These are phyloP conservation scores for Setophaga petechia DNA, from an alignment of 2,113 vertebrate species.

Conservation along the genomic window DNA sequence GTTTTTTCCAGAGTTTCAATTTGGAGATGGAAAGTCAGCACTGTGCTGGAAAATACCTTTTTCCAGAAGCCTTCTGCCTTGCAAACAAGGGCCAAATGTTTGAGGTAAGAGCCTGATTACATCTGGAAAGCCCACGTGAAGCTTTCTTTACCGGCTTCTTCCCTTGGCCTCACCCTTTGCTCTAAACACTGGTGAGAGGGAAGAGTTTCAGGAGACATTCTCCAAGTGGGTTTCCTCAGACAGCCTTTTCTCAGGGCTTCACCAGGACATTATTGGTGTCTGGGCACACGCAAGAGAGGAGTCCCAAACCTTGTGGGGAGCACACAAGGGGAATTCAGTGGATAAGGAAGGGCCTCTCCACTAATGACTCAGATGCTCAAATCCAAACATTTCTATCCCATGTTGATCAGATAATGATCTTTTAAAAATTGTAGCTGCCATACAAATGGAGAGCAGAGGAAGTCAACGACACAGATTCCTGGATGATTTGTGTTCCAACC, in stretches of 20 bases:
- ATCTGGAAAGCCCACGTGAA: background rate
- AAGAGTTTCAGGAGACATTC: background rate
- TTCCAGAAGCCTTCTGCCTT: background rate
- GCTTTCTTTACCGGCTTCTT: background rate
- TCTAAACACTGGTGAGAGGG: background rate
- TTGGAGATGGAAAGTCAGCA: background rate
- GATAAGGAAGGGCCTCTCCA: background rate
- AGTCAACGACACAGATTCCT: background rate
- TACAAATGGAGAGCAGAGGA: background rate
- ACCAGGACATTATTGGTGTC: background rate
- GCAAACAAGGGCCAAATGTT: background rate
- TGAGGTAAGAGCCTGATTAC: background rate
- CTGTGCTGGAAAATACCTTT: background rate
- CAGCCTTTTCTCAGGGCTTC: background rate
- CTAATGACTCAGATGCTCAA: background rate
- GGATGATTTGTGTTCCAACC: constrained; percentile 34
- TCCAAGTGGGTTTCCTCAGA: background rate
- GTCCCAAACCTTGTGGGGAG: background rate
- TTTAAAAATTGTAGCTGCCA: constrained; percentile 39
- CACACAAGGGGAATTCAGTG: background rate
- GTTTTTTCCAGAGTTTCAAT: background rate
- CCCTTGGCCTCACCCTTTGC: background rate
- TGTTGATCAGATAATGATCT: constrained; percentile 16
- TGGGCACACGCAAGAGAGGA: background rate
- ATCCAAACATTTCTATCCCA: background rate